Percentiles rank a stretch among this genome's conserved stretches.
These are phyloP conservation scores for Eudemis profundana DNA, from an alignment of 2,888 invertebrate species.

Conservation along the genomic window DNA sequence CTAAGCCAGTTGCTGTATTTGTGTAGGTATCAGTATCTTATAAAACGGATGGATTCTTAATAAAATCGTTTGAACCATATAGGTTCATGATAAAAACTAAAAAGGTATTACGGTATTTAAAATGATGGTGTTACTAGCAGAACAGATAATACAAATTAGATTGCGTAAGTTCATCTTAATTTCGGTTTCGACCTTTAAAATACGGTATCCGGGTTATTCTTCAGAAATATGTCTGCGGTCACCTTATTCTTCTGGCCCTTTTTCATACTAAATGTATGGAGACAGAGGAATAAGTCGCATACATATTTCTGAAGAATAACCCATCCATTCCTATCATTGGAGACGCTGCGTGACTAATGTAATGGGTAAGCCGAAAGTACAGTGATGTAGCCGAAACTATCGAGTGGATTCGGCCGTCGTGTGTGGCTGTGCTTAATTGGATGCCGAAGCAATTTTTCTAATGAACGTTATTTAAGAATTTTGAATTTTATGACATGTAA, in stretches of 20 bases:
- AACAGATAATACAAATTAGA: not conserved
- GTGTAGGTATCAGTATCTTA: not conserved
- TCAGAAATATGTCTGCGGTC: too few relatives aligned
- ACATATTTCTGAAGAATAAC: too few relatives aligned
- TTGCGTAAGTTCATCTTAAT: conserved; percentile 11
- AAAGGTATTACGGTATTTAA: too few relatives aligned
- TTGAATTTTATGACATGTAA: conserved; percentile 13
- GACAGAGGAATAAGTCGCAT: too few relatives aligned
- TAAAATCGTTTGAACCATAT: too few relatives aligned
- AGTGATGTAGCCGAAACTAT: conserved; percentile 53
- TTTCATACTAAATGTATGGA: too few relatives aligned
- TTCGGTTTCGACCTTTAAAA: conserved; percentile 17
- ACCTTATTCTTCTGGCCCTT: too few relatives aligned
- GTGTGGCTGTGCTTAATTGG: conserved; percentile 33
- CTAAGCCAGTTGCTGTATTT: not conserved
- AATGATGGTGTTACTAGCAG: too few relatives aligned
- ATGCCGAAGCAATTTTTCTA: conserved; percentile 18
- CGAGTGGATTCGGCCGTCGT: conserved; percentile 14
- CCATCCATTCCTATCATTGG: conserved; percentile 17
- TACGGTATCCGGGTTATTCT: conserved; percentile 9
- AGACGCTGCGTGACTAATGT: conserved; percentile 56
- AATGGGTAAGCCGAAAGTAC: conserved; percentile 55
- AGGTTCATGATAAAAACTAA: too few relatives aligned
- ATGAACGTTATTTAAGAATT: conserved; percentile 9
- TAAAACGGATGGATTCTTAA: too few relatives aligned